Percentiles rank a stretch among this genome's conserved stretches.
Evolutionary conservation across 35 echinoderm and acorn worm genomes (phyloP).

Genomic region (Diadema setosum): DNA sequence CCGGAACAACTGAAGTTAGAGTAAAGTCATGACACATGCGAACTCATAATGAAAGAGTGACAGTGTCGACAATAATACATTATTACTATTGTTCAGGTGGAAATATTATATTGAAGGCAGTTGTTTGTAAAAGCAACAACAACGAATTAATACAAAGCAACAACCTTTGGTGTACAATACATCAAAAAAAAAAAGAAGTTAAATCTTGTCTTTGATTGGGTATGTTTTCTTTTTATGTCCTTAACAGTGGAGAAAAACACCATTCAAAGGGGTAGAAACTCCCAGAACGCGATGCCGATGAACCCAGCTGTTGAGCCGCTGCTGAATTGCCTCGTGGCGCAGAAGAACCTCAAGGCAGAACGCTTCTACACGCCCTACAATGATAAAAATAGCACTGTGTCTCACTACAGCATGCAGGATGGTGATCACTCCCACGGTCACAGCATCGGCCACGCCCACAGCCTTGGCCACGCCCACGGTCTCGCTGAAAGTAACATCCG

Average conservation of each 20-base stretch:
- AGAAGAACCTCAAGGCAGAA: neutral
- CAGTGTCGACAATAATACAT: no score
- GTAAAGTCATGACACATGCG: no score
- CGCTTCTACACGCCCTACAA: neutral
- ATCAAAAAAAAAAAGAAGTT: no score
- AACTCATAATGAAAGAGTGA: no score
- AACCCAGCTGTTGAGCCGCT: constrained; percentile 4
- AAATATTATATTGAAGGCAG: no score
- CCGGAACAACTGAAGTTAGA: no score
- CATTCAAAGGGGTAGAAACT: neutral
- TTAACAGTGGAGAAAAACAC: neutral
- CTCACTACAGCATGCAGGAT: neutral
- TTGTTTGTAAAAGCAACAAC: no score
- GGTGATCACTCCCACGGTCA: neutral
- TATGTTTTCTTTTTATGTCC: no score
- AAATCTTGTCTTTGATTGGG: no score
- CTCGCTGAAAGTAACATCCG: neutral
- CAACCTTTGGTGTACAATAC: no score
- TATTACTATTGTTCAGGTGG: no score
- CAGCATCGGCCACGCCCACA: neutral
- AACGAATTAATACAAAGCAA: no score
- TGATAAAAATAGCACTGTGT: neutral
- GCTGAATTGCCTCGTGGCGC: neutral
- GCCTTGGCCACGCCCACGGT: neutral
- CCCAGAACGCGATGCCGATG: neutral